Evolutionary conservation across 2,113 vertebrate genomes (phyloP).

Genomic region (Trematocara nigrifrons): DNA sequence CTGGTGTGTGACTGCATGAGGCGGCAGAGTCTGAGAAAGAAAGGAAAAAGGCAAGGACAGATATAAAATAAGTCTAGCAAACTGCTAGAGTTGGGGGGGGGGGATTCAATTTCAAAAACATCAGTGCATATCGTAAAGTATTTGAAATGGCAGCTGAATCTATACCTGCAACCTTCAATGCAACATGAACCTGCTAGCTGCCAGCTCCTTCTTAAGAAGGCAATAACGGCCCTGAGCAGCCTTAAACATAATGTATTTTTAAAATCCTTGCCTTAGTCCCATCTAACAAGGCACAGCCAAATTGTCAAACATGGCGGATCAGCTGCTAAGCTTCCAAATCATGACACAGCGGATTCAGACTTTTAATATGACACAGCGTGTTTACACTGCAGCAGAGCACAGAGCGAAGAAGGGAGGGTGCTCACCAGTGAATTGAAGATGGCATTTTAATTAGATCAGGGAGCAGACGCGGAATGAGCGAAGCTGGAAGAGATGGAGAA

Average conservation of each 20-base stretch:
- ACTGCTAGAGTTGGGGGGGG: background rate
- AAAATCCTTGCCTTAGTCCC: background rate
- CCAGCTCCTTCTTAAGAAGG: background rate
- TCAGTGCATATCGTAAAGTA: background rate
- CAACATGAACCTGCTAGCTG: background rate
- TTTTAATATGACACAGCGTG: slow-evolving; percentile 57
- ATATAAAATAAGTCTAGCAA: background rate
- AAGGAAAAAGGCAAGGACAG: background rate
- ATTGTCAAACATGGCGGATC: slow-evolving; percentile 42
- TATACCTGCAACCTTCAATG: background rate
- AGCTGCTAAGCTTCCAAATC: slow-evolving; percentile 45
- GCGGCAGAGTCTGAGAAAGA: background rate
- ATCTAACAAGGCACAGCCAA: slow-evolving; percentile 5
- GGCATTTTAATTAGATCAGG: slow-evolving; percentile 66
- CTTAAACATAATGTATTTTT: background rate
- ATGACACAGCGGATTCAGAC: slow-evolving; percentile 55
- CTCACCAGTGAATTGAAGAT: slow-evolving; percentile 54
- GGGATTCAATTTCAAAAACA: background rate
- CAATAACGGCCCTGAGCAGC: background rate
- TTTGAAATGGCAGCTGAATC: background rate
- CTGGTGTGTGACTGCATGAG: background rate
- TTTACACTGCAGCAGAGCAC: slow-evolving; percentile 57
- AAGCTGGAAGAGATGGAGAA: slow-evolving; percentile 14
- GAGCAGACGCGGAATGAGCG: slow-evolving; percentile 25
- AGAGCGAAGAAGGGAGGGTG: slow-evolving; percentile 14